These are phyloP conservation scores for Lypha dubia DNA, from an alignment of 2,888 invertebrate species.

Conservation along the genomic window DNA sequence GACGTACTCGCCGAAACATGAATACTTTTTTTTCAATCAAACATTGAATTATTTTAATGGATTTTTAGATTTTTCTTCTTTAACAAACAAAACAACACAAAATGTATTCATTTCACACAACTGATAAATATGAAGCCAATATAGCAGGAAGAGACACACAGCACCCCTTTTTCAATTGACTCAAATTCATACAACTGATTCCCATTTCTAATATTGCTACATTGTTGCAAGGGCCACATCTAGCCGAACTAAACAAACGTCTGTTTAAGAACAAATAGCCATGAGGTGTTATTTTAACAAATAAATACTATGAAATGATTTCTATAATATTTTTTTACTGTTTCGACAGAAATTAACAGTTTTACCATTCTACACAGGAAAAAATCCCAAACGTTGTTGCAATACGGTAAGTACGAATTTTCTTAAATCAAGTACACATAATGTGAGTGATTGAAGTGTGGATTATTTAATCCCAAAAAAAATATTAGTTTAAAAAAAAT, in stretches of 20 bases:
- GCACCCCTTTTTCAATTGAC: slow-evolving; percentile 16
- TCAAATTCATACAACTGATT: slow-evolving; percentile 1
- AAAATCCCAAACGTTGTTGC: no score
- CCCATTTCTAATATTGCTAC: not conserved
- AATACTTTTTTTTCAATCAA: slow-evolving; percentile 14
- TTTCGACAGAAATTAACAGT: no score
- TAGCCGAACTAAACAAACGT: slow-evolving; percentile 40
- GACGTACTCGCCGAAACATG: not conserved
- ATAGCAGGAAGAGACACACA: slow-evolving; percentile 30
- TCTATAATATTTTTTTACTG: no score
- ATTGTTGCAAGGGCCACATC: slow-evolving; percentile 4
- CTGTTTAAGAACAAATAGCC: slow-evolving; percentile 59
- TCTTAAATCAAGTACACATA: no score
- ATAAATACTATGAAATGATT: slow-evolving; percentile 56
- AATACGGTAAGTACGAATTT: no score
- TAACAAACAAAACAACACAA: slow-evolving; percentile 44
- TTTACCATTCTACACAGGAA: no score
- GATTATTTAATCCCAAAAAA: no score
- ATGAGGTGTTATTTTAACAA: slow-evolving; percentile 67
- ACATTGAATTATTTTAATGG: slow-evolving; percentile 63
- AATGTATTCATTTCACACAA: slow-evolving; percentile 54
- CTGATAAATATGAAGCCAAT: not conserved
- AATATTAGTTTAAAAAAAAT: no score
- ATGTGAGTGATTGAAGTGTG: no score
- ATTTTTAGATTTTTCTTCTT: slow-evolving; percentile 59